A percentile compares a stretch with the other conserved stretches of the same genome.
Conservation (phyloP, 2,113 vertebrate genomes). For the Engraulis encrasicolus region DNA sequence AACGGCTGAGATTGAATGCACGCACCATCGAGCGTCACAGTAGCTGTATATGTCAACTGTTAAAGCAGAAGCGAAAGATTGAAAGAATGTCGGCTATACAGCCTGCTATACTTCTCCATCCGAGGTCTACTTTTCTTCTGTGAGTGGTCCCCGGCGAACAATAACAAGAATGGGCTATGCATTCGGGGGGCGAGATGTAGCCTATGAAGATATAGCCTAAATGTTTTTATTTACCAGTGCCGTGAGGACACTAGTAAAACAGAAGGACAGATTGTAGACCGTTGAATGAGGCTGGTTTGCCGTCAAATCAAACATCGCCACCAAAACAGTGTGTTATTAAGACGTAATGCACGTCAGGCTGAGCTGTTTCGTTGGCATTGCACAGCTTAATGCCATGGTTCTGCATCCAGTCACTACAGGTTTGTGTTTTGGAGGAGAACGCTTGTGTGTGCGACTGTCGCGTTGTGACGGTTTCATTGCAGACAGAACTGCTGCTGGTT, state of each 20-base stretch:
- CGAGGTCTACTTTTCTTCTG: not conserved
- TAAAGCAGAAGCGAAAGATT: not conserved
- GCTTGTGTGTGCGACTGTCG: not conserved
- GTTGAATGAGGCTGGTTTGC: not conserved
- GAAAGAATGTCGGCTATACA: not conserved
- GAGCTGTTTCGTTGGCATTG: not conserved
- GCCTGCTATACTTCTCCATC: not conserved
- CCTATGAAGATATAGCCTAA: not conserved
- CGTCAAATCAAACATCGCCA: not conserved
- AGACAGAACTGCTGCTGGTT: conserved; percentile 1
- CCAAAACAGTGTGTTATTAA: not conserved
- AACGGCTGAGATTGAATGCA: not conserved
- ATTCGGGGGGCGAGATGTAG: not conserved
- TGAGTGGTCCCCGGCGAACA: not conserved
- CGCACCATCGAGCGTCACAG: not conserved
- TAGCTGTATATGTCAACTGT: not conserved
- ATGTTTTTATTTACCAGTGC: not conserved
- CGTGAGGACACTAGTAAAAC: not conserved
- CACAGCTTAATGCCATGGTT: not conserved
- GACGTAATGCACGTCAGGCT: not conserved
- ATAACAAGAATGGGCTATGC: not conserved
- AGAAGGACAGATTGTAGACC: not conserved
- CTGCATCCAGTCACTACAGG: not conserved
- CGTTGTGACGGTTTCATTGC: not conserved
- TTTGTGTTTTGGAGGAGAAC: not conserved